Conservation (phyloP, 2,797 vertebrate species). For the Anabas testudineus region DNA sequence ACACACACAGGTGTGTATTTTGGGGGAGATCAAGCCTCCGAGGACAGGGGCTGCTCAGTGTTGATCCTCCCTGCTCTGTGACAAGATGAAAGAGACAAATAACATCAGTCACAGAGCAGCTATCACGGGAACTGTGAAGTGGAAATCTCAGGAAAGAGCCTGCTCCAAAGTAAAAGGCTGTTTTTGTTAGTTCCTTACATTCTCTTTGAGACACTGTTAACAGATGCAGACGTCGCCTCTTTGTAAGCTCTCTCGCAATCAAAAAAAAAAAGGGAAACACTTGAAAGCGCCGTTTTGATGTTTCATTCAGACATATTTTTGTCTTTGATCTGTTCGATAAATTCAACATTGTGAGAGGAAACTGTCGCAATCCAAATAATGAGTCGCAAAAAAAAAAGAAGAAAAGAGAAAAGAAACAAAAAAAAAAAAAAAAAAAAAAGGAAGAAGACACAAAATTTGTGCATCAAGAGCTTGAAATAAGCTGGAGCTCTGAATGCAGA, state of each 20-base stretch:
- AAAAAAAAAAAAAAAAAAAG: conserved; percentile 19
- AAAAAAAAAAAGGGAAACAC: conserved; percentile 67
- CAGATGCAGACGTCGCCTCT: conserved; percentile 55
- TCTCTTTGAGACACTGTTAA: conserved; percentile 65
- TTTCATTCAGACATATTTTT: conserved; percentile 65
- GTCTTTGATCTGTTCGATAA: conserved; percentile 73
- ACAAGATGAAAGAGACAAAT: conserved; percentile 80
- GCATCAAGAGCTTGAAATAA: conserved; percentile 36
- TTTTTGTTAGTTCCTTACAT: conserved; percentile 67
- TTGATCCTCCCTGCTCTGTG: conserved; percentile 65
- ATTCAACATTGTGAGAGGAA: conserved; percentile 52
- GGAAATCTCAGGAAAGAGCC: conserved; percentile 71
- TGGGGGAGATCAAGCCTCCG: conserved; percentile 67
- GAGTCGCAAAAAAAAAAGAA: conserved; percentile 20
- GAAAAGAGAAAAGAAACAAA: background rate
- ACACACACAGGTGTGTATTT: conserved; percentile 74
- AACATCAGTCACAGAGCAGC: conserved; percentile 72
- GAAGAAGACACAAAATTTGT: conserved; percentile 16
- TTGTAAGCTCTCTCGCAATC: conserved; percentile 52
- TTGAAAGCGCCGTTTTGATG: conserved; percentile 71
- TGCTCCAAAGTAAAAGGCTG: conserved; percentile 49
- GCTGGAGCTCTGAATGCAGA: conserved; percentile 20
- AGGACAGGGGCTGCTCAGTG: conserved; percentile 52
- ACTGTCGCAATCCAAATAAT: conserved; percentile 70
- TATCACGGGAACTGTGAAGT: conserved; percentile 73